Percentiles rank a stretch among this genome's conserved stretches.
These are phyloP conservation scores for Sylvicola cinctus DNA, from an alignment of 2,888 invertebrate genomes.

Conservation along the genomic window DNA sequence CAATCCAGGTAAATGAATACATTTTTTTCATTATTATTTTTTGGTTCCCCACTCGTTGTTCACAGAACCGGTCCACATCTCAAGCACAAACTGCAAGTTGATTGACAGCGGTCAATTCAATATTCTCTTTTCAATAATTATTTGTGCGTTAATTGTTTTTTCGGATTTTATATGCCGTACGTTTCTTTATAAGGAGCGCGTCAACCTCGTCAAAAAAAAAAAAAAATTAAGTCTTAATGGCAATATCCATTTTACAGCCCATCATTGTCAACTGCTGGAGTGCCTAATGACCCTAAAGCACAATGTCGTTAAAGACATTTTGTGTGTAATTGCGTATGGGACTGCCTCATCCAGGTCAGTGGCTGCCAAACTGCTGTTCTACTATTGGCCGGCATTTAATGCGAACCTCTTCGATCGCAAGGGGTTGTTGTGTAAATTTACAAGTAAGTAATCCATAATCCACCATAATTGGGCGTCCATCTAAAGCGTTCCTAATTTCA, in stretches of 20 bases:
- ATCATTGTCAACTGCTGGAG: conserved; percentile 91
- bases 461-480: neutral
- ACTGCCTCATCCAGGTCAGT: conserved; percentile 84
- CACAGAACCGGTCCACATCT: too few species aligned
- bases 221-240: too few species aligned
- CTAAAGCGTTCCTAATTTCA: conserved; percentile 14
- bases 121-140: too few species aligned
- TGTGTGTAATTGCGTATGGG: conserved; percentile 92
- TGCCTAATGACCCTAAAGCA: conserved; percentile 88
- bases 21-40: conserved; percentile 6
- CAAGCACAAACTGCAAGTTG: too few species aligned
- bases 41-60: neutral
- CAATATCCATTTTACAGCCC: conserved; percentile 33
- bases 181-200: too few species aligned
- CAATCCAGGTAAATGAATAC: conserved; percentile 60
- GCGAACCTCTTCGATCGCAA: conserved; percentile 80
- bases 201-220: too few species aligned
- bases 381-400: conserved; percentile 98
- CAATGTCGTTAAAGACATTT: conserved; percentile 75
- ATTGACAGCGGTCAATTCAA: too few species aligned
- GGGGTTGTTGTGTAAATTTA: conserved; percentile 68
- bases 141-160: too few species aligned
- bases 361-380: conserved; percentile 90
- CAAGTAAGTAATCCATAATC: conserved; percentile 38
- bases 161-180: too few species aligned